Conservation (phyloP, 1,140 invertebrate species). For the Drosophila pectinifera region DNA sequence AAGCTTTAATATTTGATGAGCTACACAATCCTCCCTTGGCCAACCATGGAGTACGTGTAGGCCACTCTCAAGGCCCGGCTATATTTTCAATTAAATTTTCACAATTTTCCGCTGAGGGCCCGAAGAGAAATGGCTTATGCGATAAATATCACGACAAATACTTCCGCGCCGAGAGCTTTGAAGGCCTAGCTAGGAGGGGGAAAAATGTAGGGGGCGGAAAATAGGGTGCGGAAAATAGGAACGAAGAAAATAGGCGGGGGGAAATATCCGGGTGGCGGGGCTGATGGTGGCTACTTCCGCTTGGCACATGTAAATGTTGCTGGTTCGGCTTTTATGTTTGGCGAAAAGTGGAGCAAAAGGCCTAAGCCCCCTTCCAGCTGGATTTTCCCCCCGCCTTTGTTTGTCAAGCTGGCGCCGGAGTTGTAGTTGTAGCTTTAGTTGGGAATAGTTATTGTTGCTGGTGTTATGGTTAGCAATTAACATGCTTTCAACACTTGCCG, state of each 20-base stretch:
- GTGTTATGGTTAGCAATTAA: slow-evolving; percentile 78
- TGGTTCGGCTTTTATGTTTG: slow-evolving; percentile 39
- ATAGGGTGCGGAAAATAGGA: slow-evolving; percentile 6
- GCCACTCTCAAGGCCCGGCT: slow-evolving; percentile 28
- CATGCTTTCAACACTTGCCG: slow-evolving; percentile 78
- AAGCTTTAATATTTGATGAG: slow-evolving; percentile 70
- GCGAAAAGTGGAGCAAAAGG: slow-evolving; percentile 49
- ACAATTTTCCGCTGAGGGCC: slow-evolving; percentile 68
- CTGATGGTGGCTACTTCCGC: slow-evolving; percentile 52
- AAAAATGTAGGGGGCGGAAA: background rate
- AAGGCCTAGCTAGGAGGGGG: slow-evolving; percentile 17
- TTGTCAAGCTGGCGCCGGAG: slow-evolving; percentile 39
- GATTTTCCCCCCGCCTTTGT: slow-evolving; percentile 22
- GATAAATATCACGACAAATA: slow-evolving; percentile 82
- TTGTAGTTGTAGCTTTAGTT: slow-evolving; percentile 40
- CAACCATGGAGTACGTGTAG: slow-evolving; percentile 41
- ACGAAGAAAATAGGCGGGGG: background rate
- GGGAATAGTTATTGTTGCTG: slow-evolving; percentile 38
- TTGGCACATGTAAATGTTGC: slow-evolving; percentile 64
- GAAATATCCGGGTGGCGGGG: slow-evolving; percentile 1
- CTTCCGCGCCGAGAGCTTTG: slow-evolving; percentile 58
- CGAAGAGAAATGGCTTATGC: slow-evolving; percentile 71
- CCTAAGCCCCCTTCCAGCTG: slow-evolving; percentile 21
- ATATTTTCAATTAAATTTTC: slow-evolving; percentile 81
- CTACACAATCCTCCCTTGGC: slow-evolving; percentile 1